Percentiles rank a stretch among this genome's conserved stretches.
Conservation (phyloP, 2,113 vertebrate species). For the Aegotheles bennettii region DNA sequence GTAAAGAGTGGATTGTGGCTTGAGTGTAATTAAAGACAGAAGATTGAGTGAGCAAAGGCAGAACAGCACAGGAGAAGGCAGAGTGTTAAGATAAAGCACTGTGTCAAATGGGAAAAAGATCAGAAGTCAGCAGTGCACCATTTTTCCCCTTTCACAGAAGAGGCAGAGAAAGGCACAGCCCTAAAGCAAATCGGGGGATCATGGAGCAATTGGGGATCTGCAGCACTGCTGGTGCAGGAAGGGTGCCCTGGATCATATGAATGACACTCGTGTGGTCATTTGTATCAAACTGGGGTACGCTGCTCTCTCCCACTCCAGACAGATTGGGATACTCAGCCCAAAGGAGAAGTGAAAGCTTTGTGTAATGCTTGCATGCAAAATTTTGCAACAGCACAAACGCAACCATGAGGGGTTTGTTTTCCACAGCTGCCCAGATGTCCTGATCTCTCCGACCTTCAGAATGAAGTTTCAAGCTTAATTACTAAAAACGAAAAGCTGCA, state of each 20-base stretch:
- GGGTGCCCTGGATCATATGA: neutral
- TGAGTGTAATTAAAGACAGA: neutral
- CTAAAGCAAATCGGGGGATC: neutral
- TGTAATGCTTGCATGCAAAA: neutral
- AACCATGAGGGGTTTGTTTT: neutral
- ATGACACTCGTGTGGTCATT: accelerated
- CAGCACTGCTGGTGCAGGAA: neutral
- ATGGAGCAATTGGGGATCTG: neutral
- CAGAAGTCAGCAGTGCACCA: neutral
- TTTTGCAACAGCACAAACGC: neutral
- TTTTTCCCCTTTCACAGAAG: neutral
- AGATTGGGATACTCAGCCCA: neutral
- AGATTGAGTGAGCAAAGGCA: neutral
- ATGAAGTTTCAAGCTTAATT: slow-evolving; percentile 66
- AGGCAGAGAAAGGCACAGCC: neutral
- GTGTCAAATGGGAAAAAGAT: neutral
- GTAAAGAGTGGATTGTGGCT: neutral
- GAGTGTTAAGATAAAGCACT: neutral
- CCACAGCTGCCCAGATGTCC: slow-evolving; percentile 66
- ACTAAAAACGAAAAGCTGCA: slow-evolving; percentile 74
- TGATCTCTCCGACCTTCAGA: slow-evolving; percentile 69
- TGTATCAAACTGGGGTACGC: accelerated
- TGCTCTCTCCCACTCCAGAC: neutral
- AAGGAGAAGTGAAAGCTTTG: neutral
- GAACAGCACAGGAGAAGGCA: neutral